Evolutionary conservation across 2,888 invertebrate genomes (phyloP).

Genomic region (Platycheirus albimanus): DNA sequence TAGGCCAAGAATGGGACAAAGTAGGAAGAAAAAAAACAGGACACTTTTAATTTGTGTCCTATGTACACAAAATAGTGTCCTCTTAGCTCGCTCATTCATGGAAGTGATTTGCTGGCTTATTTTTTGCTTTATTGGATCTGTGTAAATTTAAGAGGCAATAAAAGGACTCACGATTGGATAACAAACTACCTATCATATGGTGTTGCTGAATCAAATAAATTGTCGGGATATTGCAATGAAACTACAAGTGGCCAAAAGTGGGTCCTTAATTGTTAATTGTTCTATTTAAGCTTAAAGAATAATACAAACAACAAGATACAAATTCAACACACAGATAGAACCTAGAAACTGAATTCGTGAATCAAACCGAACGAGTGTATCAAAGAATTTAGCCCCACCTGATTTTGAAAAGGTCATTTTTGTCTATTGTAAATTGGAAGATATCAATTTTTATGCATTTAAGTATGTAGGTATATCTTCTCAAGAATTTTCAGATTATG

Average conservation of each 20-base stretch:
- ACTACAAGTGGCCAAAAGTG: not conserved
- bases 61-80: conserved; percentile 52
- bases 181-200: conserved; percentile 48
- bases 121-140: conserved; percentile 3
- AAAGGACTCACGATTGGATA: conserved; percentile 59
- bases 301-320: too few species aligned
- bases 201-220: conserved; percentile 32
- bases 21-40: conserved; percentile 33
- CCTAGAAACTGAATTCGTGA: too few species aligned
- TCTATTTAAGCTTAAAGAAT: too few species aligned
- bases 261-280: not conserved
- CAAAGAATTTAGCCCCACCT: too few species aligned
- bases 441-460: too few species aligned
- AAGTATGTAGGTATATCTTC: too few species aligned
- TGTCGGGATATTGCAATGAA: conserved; percentile 10
- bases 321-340: too few species aligned
- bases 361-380: too few species aligned
- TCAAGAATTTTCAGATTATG: too few species aligned
- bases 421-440: too few species aligned
- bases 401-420: too few species aligned
- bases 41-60: conserved; percentile 71
- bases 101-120: conserved; percentile 15
- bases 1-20: conserved; percentile 43
- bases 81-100: conserved; percentile 57
- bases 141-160: conserved; percentile 63